Percentiles rank a stretch among this genome's conserved stretches.
Conservation (phyloP, 2,113 vertebrate species). For the Antigone vipio region DNA sequence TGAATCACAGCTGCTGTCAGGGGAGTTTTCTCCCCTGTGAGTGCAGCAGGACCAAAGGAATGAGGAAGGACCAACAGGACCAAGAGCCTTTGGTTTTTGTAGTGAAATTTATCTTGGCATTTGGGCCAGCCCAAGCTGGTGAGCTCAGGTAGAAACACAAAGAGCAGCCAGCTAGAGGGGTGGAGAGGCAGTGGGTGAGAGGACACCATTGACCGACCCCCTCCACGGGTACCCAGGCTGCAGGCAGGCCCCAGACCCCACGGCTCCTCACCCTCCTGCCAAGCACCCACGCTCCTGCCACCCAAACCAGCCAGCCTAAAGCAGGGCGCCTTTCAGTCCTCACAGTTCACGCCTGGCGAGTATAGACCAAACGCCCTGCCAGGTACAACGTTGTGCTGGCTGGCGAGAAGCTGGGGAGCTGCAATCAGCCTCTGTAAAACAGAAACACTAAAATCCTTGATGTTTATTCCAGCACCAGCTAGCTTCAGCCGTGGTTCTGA, state of each 20-base stretch:
- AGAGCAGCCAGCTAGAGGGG: background rate
- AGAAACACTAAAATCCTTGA: background rate
- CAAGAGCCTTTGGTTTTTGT: background rate
- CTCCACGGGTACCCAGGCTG: background rate
- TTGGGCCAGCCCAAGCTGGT: background rate
- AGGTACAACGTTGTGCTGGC: background rate
- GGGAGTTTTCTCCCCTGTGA: background rate
- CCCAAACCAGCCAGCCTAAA: background rate
- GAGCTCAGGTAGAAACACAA: background rate
- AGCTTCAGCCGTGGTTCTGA: background rate
- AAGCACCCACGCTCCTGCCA: background rate
- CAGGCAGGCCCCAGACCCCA: background rate
- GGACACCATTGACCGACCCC: accelerated
- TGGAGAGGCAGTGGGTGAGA: background rate
- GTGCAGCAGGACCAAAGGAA: background rate
- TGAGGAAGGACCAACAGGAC: background rate
- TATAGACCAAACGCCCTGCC: background rate
- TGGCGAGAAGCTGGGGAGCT: background rate
- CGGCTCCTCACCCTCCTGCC: background rate
- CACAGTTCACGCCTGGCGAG: accelerated
- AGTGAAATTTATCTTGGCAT: accelerated
- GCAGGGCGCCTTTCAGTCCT: background rate
- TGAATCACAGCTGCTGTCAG: background rate
- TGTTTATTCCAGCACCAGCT: background rate
- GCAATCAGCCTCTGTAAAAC: background rate